Percentiles rank a stretch among this genome's conserved stretches.
phyloP scores from a whole-genome alignment of 2,797 vertebrate species.

The Phoeniculus purpureus region DNA sequence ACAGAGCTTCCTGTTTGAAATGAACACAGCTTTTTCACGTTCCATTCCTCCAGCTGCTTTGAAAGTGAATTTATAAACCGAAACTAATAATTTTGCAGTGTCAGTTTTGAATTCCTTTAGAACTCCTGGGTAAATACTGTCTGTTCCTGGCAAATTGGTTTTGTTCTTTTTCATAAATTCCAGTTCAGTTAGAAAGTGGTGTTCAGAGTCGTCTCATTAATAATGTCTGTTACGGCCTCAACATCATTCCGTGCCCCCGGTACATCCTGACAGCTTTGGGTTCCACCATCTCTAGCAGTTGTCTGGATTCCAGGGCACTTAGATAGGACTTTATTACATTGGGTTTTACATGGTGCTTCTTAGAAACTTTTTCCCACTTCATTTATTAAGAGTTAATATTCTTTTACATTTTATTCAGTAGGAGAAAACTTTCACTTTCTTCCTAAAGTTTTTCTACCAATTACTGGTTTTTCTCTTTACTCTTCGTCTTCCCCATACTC shows the following conservation, averaged over 20 bases:
- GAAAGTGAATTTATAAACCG: background rate
- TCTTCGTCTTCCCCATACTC: background rate
- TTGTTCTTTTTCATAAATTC: background rate
- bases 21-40: background rate
- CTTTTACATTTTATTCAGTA: background rate
- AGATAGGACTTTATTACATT: background rate
- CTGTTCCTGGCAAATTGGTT: background rate
- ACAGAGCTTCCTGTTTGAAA: background rate
- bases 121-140: background rate
- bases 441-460: background rate
- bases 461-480: background rate
- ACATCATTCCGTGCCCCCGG: background rate
- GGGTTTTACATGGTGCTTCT: accelerated
- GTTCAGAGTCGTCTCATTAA: background rate
- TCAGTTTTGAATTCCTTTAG: background rate
- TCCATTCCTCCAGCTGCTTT: background rate
- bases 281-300: background rate
- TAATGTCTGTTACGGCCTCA: background rate
- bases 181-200: background rate
- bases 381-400: background rate
- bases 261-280: background rate
- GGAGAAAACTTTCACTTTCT: background rate
- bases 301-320: background rate
- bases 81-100: background rate
- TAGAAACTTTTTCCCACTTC: background rate